Evolutionary conservation across 2,888 invertebrate species (phyloP).

Genomic region (Thumatha senex): DNA sequence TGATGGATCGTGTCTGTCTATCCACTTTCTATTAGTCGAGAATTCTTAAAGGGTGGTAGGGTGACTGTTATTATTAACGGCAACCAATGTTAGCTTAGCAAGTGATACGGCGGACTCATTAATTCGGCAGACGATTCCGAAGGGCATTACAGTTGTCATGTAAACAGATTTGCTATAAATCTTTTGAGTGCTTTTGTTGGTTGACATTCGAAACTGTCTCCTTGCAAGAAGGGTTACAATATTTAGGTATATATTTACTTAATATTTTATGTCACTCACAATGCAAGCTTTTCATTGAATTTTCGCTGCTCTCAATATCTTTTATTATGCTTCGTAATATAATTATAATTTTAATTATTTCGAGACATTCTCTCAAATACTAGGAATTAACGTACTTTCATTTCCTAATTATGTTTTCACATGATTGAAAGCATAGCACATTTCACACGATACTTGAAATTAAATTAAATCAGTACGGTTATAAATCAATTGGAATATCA

Average conservation of each 20-base stretch:
- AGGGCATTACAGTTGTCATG: constrained; percentile 56
- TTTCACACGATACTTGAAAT: constrained; percentile 38
- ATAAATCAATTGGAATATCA: constrained; percentile 32
- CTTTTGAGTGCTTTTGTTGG: constrained; percentile 39
- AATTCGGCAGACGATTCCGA: constrained; percentile 54
- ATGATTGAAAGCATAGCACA: background rate
- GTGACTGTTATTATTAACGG: constrained; percentile 71
- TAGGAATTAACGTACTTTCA: too few relatives aligned
- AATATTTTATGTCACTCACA: constrained; percentile 24
- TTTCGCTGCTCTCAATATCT: background rate
- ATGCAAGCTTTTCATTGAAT: background rate
- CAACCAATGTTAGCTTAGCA: constrained; percentile 75
- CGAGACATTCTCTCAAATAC: too few relatives aligned
- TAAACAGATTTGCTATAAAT: constrained; percentile 57
- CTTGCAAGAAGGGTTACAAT: constrained; percentile 26
- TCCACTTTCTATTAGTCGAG: constrained; percentile 80
- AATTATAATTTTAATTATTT: background rate
- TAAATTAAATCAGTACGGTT: constrained; percentile 37
- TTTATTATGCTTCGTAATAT: too few relatives aligned
- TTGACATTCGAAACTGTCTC: constrained; percentile 27
- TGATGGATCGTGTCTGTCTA: constrained; percentile 80
- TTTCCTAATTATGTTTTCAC: background rate
- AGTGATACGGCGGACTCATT: constrained; percentile 64
- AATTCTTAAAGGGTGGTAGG: constrained; percentile 80
- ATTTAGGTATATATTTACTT: constrained; percentile 12